Conservation (phyloP, 2,113 vertebrate species). For the Arothron firmamentum region DNA sequence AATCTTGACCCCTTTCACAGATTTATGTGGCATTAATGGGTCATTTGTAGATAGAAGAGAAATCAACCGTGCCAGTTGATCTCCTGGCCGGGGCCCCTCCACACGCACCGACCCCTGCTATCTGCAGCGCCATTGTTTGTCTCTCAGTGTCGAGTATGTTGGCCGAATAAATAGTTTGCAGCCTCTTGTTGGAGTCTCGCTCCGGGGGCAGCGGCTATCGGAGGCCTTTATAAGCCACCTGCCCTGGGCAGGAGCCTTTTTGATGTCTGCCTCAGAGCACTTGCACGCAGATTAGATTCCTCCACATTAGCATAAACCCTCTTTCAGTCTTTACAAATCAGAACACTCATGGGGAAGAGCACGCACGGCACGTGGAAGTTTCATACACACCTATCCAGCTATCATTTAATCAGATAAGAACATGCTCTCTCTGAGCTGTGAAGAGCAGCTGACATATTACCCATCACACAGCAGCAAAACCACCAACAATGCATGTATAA, state of each 20-base stretch:
- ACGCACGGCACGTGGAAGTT: neutral
- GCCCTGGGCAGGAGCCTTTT: constrained; percentile 39
- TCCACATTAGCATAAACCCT: constrained; percentile 48
- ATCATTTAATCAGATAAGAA: neutral
- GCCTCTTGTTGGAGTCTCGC: constrained; percentile 10
- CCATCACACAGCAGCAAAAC: too few relatives aligned
- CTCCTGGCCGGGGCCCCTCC: constrained; percentile 6
- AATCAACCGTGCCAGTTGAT: neutral
- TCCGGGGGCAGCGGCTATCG: constrained; percentile 41
- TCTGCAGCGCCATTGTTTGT: constrained; percentile 18
- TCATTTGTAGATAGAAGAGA: too few relatives aligned
- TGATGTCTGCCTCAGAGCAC: constrained; percentile 51
- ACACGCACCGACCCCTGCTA: neutral
- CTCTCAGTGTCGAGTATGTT: constrained; percentile 9
- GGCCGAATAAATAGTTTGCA: constrained; percentile 40
- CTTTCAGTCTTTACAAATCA: constrained; percentile 36
- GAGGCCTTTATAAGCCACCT: constrained; percentile 35
- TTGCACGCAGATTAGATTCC: constrained; percentile 61
- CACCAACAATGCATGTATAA: too few relatives aligned
- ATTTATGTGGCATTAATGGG: too few relatives aligned
- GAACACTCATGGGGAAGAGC: neutral
- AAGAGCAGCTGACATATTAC: too few relatives aligned
- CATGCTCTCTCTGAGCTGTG: neutral
- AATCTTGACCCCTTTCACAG: too few relatives aligned
- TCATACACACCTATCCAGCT: neutral